Percentiles rank a stretch among this genome's conserved stretches.
phyloP scores from a whole-genome alignment of 1,140 invertebrate species.

The Drosophila erecta region DNA sequence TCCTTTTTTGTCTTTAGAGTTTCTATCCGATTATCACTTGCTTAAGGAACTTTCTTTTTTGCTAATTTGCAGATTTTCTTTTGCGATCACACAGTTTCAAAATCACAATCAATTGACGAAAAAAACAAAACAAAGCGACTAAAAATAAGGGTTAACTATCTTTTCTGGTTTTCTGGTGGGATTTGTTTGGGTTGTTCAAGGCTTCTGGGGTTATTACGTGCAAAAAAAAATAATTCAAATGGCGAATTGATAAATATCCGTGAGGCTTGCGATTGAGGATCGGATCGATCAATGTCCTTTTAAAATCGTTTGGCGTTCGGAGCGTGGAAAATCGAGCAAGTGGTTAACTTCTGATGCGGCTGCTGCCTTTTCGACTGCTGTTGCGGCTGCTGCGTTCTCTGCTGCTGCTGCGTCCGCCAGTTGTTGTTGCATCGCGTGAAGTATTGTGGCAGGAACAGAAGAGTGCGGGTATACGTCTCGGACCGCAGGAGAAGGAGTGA shows the following conservation, averaged over 20 bases:
- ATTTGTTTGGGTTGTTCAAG: background rate
- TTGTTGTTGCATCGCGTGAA: slow-evolving; percentile 62
- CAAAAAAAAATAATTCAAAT: slow-evolving; percentile 41
- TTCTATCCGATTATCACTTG: slow-evolving; percentile 69
- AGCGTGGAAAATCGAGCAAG: slow-evolving; percentile 17
- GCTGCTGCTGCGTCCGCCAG: slow-evolving; percentile 35
- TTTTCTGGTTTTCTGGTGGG: slow-evolving; percentile 1
- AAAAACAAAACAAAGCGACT: slow-evolving; percentile 56
- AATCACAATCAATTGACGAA: slow-evolving; percentile 72
- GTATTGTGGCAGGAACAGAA: slow-evolving; percentile 23
- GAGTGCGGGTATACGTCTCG: slow-evolving; percentile 11
- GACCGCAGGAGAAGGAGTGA: slow-evolving; percentile 5
- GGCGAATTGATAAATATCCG: slow-evolving; percentile 5
- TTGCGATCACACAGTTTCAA: slow-evolving; percentile 78
- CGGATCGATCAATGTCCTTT: slow-evolving; percentile 32
- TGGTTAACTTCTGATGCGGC: slow-evolving; percentile 4
- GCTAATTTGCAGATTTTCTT: slow-evolving; percentile 53
- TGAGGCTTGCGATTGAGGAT: slow-evolving; percentile 11
- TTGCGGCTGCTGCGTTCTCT: slow-evolving; percentile 24
- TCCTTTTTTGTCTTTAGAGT: slow-evolving; percentile 17
- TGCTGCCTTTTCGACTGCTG: slow-evolving; percentile 8
- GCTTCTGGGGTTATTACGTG: slow-evolving; percentile 26
- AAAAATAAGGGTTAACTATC: slow-evolving; percentile 23
- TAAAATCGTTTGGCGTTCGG: slow-evolving; percentile 18
- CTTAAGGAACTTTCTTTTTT: slow-evolving; percentile 79